Base-by-base conservation (phyloP, 2,113 vertebrate species). In the Corydoras sp. region DNA sequence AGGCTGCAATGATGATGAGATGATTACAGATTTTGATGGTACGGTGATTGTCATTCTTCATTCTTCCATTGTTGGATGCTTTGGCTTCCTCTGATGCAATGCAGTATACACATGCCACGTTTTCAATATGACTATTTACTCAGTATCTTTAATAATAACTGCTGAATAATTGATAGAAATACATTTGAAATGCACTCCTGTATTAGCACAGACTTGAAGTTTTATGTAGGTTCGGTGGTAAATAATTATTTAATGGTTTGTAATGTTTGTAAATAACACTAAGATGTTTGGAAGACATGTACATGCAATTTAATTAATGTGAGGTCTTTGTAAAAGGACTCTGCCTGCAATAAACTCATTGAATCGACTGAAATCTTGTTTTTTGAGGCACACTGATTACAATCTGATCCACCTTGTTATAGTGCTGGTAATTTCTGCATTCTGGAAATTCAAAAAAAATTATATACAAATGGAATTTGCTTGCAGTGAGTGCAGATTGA, bases 281-380 rank as follows among this genome's bases (percentile, higher is more conserved):
- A 49, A 74, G 18, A 13, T 18, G 32, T 48, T 49, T 74, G 14
- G 65, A 59, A 54, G 65, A 62, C 65, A 64, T 74, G 58, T 74
- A 59, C 29, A 73, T 76, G 74, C 74, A 79, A 70, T 73, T 73
- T 69, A 61, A 58, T 70, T 31, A 58, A 29, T 69, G 65, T 48
- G 29, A 62, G 63, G 76, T 15, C 55, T 66, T 68, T 76, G 70
- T 62, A 69, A 43, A 69, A 53, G 68, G 66, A 15, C 77, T 73
- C 74, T 73, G 77, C 70, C 65, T 70, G 77, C 77, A 79, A 79
- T 79, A 79, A 76, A 79, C 12, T 56, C 60, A 68, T 48, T 65
- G 35, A 73, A 65, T 30, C 2, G 51, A 62, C 5, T 49, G 32
- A 54, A 10, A 1, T 15, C 14, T 12, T 53, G 51, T 14, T 53